Conservation (phyloP, 1,140 invertebrate genomes). For the Spodoptera frugiperda region DNA sequence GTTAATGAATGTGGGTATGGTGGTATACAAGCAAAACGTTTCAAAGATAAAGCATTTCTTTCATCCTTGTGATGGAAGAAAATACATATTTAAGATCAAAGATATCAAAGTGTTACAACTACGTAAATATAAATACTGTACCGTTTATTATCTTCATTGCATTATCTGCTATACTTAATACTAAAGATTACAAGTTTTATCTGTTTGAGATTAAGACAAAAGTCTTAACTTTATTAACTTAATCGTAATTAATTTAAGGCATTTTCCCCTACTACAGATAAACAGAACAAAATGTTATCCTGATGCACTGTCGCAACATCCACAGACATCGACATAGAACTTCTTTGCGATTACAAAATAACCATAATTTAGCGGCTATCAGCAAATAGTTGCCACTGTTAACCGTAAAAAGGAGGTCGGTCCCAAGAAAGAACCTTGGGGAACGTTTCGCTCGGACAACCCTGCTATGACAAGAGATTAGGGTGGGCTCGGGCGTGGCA, state of each 20-base stretch:
- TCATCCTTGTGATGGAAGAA: too few relatives aligned
- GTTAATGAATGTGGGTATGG: too few relatives aligned
- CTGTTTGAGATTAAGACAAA: neutral
- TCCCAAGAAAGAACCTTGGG: conserved; percentile 60
- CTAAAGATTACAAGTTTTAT: conserved; percentile 4
- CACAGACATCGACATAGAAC: neutral
- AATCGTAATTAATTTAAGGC: neutral
- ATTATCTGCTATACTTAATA: conserved; percentile 9
- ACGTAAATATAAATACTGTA: too few relatives aligned
- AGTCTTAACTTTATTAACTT: neutral
- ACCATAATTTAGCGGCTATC: conserved; percentile 44
- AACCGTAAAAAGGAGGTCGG: conserved; percentile 68
- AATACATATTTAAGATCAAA: too few relatives aligned
- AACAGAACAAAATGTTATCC: neutral
- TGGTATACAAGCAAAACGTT: too few relatives aligned
- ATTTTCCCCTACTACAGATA: neutral
- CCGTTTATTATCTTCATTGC: neutral
- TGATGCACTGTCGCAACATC: neutral
- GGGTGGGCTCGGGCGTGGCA: conserved; percentile 77
- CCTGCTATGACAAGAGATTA: conserved; percentile 76
- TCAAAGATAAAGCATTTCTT: too few relatives aligned
- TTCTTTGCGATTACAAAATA: conserved; percentile 33
- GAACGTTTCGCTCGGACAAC: conserved; percentile 70
- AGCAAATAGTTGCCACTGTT: conserved; percentile 53
- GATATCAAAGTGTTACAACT: too few relatives aligned